Evolutionary conservation across 2,113 vertebrate genomes (phyloP).

Genomic region (Capreolus pygargus): DNA sequence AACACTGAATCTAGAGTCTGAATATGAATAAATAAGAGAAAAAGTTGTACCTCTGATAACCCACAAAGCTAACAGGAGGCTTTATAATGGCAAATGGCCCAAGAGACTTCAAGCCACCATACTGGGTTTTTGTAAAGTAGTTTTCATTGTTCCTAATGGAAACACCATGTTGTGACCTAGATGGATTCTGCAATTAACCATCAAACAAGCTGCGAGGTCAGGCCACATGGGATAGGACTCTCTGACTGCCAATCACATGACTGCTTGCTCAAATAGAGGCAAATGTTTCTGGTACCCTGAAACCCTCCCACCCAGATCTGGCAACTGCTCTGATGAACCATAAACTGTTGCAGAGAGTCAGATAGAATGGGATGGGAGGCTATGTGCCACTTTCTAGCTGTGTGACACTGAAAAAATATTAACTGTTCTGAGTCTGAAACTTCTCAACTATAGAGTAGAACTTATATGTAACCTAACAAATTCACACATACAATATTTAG

Average conservation of each 20-base stretch:
- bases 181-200: not conserved
- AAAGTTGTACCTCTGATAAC: not conserved
- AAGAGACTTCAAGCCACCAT: not conserved
- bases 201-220: not conserved
- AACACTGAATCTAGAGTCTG: not conserved
- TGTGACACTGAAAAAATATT: not conserved
- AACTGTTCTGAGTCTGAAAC: not conserved
- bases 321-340: not conserved
- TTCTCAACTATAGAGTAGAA: not conserved
- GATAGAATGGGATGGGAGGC: not conserved
- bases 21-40: not conserved
- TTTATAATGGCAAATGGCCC: not conserved
- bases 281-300: not conserved
- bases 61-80: too few relatives aligned
- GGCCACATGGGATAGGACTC: not conserved
- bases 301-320: not conserved
- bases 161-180: not conserved
- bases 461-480: not conserved
- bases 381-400: not conserved
- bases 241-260: not conserved
- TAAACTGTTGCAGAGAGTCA: not conserved
- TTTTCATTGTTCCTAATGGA: not conserved
- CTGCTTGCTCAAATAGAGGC: fast-evolving
- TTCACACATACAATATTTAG: not conserved
- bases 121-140: not conserved